Base-by-base conservation (phyloP, 1,140 invertebrate species). In the Microplitis mediator region DNA sequence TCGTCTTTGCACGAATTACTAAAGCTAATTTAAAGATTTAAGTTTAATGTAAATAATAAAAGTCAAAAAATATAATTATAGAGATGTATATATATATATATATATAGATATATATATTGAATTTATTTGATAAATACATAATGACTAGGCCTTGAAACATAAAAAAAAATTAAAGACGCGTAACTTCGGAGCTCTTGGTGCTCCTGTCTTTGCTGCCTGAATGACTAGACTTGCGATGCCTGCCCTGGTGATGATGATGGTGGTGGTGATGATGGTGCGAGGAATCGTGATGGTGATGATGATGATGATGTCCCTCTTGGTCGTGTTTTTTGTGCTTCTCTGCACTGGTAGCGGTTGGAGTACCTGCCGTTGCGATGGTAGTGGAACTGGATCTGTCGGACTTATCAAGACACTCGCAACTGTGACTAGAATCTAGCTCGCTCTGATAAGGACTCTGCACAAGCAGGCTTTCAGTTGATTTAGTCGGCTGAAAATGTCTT, bases 331-430 rank as follows among this genome's bases (percentile, higher is more conserved):
- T 65, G 8, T 5, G 5, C 3, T 65, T 32, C n/a, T 65, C 34
- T 8, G 39, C 32, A 50, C 23, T 23, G 23, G 23, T 23, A 23
- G 23, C 0, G 23, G 23, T 23, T 23, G 23, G 23, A 23, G 45
- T 31, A 6, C 58, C 31, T 8, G 58, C 31, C 5, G 31, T 61
- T 9, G 58, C 11, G 5, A 61, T 31, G 31, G 31, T 61, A 1
- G n/a, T 23, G 1, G n/a, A 23, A 36, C 60, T 51, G 9, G 50
- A 4, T 23, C 16, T 11, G n/a, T 67, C 65, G 0, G 65, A 54
- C 13, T 67, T 67, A 84, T 23, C 86, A 78, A 3, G 86, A 86
- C 56, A 82, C 82, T 58, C 84, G 85, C 34, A 88, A 88, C 71
- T 83, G 85, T 63, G 85, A 85, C 76, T 89, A 9, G 71, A 67